Evolutionary conservation across 2,113 vertebrate genomes (phyloP).

Genomic region (Halcyon senegalensis): DNA sequence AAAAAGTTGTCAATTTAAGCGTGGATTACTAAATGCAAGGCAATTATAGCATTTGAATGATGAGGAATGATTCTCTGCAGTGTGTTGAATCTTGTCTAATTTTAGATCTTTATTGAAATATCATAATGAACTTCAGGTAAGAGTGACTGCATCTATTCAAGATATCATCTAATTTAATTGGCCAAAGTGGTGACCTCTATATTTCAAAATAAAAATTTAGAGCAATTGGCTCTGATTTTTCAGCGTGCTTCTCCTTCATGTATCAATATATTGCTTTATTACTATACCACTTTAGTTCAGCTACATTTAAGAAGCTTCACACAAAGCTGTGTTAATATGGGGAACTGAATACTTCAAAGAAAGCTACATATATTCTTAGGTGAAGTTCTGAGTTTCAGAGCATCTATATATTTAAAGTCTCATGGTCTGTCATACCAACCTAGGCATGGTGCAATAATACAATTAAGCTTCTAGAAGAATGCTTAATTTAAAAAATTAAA

Average conservation of each 20-base stretch:
- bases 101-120: background rate
- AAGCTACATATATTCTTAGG: background rate
- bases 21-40: background rate
- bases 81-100: background rate
- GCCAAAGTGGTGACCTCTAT: background rate
- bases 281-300: background rate
- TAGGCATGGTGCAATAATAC: background rate
- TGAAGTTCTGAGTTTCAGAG: background rate
- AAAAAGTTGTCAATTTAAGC: background rate
- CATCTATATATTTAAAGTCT: background rate
- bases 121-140: background rate
- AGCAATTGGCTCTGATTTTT: background rate
- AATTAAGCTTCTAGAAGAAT: background rate
- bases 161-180: background rate
- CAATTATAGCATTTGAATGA: background rate
- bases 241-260: background rate
- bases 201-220: background rate
- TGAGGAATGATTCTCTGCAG: background rate
- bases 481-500: constrained; percentile 16
- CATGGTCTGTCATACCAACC: background rate
- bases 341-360: background rate
- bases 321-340: background rate
- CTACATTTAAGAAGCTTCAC: background rate
- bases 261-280: background rate
- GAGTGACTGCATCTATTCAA: background rate